Conservation (phyloP, 2,797 vertebrate genomes). For the Enoplosus armatus region DNA sequence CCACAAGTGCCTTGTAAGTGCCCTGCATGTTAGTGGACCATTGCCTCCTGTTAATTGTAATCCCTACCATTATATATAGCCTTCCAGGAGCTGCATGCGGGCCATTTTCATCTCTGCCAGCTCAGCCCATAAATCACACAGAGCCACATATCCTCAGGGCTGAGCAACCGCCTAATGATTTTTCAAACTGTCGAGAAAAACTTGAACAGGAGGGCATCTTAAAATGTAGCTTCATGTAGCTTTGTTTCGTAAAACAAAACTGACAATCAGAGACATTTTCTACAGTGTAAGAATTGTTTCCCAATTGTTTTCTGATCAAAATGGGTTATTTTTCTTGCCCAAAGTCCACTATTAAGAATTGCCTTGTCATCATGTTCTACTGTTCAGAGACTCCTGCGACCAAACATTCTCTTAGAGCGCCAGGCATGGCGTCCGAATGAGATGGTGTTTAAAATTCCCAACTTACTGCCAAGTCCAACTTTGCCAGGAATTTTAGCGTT, state of each 20-base stretch:
- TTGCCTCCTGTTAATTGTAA: slow-evolving; percentile 31
- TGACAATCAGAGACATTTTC: neutral
- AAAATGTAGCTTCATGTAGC: neutral
- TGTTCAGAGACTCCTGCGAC: slow-evolving; percentile 23
- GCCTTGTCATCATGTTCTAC: slow-evolving; percentile 15
- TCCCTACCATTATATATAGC: slow-evolving; percentile 24
- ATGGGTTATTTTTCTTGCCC: slow-evolving; percentile 15
- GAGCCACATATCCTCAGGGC: slow-evolving; percentile 26
- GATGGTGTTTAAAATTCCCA: slow-evolving; percentile 67
- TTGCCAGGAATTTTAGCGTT: slow-evolving; percentile 71
- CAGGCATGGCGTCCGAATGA: slow-evolving; percentile 40
- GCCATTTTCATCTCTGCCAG: slow-evolving; percentile 38
- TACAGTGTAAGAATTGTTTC: neutral
- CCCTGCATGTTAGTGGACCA: slow-evolving; percentile 3
- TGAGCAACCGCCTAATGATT: slow-evolving; percentile 10
- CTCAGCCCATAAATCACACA: slow-evolving; percentile 39
- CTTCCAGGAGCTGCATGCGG: slow-evolving; percentile 29
- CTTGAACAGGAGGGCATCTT: neutral
- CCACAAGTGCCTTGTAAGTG: neutral
- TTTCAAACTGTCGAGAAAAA: slow-evolving; percentile 27
- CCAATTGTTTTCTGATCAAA: slow-evolving; percentile 4
- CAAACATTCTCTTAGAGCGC: slow-evolving; percentile 23
- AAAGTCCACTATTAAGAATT: slow-evolving; percentile 10
- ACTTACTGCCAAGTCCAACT: slow-evolving; percentile 65
- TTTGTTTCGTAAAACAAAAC: neutral